Conservation (phyloP, 1,140 invertebrate species). For the Penaeus chinensis region DNA sequence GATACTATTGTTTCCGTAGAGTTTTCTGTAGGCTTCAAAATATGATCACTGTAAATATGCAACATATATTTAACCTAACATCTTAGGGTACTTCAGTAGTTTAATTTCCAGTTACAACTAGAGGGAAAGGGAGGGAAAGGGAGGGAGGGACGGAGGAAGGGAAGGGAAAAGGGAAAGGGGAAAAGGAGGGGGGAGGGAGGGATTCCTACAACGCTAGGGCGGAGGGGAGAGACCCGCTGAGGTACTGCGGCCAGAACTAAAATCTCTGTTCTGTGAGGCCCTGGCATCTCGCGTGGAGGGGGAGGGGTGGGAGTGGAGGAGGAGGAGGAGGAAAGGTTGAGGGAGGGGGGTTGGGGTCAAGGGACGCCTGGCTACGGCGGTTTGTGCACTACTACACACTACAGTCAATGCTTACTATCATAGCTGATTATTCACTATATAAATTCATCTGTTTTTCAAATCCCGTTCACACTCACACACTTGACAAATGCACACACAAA, state of each 20-base stretch:
- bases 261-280: no score
- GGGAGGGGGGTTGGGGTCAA: no score
- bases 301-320: no score
- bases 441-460: slow-evolving; percentile 5
- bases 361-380: no score
- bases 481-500: slow-evolving; percentile 2
- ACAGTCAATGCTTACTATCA: background rate
- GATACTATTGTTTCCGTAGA: slow-evolving; percentile 2
- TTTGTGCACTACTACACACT: slow-evolving; percentile 19
- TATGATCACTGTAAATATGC: slow-evolving; percentile 41
- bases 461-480: slow-evolving; percentile 5
- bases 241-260: no score
- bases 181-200: no score
- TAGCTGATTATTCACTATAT: slow-evolving; percentile 21
- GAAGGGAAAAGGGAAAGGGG: background rate
- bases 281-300: no score
- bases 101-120: slow-evolving; percentile 17
- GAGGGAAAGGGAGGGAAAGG: background rate
- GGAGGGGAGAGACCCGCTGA: no score
- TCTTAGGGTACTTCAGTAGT: slow-evolving; percentile 33
- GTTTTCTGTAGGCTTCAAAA: slow-evolving; percentile 21
- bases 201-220: no score
- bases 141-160: background rate
- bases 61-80: slow-evolving; percentile 44
- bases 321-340: no score